Conservation (phyloP, 2,797 vertebrate genomes). For the Numenius phaeopus region DNA sequence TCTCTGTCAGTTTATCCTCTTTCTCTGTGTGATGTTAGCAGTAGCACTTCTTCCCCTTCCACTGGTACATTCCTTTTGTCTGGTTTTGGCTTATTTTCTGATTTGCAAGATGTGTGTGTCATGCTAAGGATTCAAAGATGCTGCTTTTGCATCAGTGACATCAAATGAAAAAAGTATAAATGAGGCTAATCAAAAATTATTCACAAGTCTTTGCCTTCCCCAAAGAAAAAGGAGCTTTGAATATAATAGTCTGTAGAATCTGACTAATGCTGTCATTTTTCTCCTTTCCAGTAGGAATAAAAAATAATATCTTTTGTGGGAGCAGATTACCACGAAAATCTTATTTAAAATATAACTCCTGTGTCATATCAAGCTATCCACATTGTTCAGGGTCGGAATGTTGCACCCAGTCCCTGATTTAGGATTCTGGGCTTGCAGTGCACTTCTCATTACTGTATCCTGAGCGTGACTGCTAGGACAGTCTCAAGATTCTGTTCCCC, state of each 20-base stretch:
- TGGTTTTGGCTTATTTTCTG: background rate
- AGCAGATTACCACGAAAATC: background rate
- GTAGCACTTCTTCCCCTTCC: background rate
- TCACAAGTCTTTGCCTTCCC: background rate
- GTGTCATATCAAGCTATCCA: background rate
- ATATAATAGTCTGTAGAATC: conserved; percentile 9
- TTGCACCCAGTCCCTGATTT: background rate
- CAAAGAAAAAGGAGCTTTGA: background rate
- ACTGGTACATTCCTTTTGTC: background rate
- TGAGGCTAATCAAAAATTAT: conserved; percentile 31
- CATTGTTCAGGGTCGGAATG: background rate
- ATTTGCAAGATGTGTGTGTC: background rate
- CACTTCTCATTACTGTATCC: background rate
- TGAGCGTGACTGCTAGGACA: background rate
- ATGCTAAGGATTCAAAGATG: background rate
- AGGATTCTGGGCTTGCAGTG: background rate
- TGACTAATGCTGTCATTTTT: conserved; percentile 28
- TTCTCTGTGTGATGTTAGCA: background rate
- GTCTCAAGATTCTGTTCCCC: background rate
- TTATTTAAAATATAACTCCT: conserved; percentile 18
- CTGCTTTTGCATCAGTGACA: background rate
- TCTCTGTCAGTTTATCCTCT: background rate
- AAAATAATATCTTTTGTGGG: background rate
- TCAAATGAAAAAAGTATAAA: conserved; percentile 22
- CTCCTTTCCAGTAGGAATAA: background rate